phyloP scores from a whole-genome alignment of 2,888 invertebrate species.

The Drosophila algonquin region DNA sequence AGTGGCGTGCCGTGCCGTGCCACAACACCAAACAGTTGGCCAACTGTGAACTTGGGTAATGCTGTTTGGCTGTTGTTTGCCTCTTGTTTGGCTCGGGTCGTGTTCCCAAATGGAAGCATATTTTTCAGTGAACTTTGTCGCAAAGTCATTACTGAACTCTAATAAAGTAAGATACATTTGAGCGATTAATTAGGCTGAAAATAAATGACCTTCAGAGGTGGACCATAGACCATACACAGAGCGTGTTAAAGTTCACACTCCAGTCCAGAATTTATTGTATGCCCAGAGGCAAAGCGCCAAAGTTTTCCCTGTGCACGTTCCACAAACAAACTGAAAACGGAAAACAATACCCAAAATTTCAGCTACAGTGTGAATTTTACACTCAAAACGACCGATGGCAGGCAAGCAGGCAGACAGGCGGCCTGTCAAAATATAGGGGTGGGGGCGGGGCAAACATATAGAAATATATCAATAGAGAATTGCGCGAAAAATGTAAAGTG shows the following conservation, averaged over 20 bases:
- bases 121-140: slow-evolving; percentile 11
- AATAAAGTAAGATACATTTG: slow-evolving; percentile 21
- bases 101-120: neutral
- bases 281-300: slow-evolving; percentile 19
- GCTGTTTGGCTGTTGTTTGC: too few relatives aligned
- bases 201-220: too few relatives aligned
- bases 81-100: too few relatives aligned
- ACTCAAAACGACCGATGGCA: slow-evolving; percentile 8
- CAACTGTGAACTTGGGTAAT: too few relatives aligned
- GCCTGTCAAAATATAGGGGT: too few relatives aligned
- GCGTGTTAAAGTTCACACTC: slow-evolving; percentile 8
- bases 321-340: too few relatives aligned
- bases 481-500: too few relatives aligned
- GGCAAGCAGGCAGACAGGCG: neutral
- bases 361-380: slow-evolving; percentile 10
- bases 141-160: slow-evolving; percentile 59
- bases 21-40: neutral
- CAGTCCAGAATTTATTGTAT: slow-evolving; percentile 19
- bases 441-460: neutral
- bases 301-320: slow-evolving; percentile 31
- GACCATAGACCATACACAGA: neutral
- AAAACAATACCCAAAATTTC: slow-evolving; percentile 1
- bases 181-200: slow-evolving; percentile 57
- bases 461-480: neutral
- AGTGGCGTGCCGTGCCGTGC: neutral